Conservation (phyloP, 2,888 invertebrate species). For the Agrotis ipsilon region DNA sequence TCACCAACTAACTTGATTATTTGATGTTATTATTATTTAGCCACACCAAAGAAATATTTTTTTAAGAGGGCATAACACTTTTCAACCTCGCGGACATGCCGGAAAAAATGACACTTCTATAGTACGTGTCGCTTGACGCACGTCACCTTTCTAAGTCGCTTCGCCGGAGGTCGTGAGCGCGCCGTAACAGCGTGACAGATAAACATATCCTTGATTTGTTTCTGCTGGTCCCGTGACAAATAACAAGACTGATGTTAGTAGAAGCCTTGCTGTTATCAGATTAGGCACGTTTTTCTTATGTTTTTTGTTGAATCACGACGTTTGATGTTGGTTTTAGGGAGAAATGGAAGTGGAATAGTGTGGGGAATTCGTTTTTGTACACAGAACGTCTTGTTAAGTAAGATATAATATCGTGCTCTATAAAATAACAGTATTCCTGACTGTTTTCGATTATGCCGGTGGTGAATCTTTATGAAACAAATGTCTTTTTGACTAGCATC, state of each 20-base stretch:
- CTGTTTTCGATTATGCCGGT: too few species aligned
- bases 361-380: slow-evolving; percentile 3
- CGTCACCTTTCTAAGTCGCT: neutral
- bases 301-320: slow-evolving; percentile 46
- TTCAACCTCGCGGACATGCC: neutral
- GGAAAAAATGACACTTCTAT: neutral
- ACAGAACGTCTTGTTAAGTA: neutral
- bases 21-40: too few species aligned
- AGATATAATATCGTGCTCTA: too few species aligned
- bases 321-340: slow-evolving; percentile 32
- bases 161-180: neutral
- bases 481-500: too few species aligned
- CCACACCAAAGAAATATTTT: too few species aligned
- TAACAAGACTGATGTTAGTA: slow-evolving; percentile 67
- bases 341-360: neutral
- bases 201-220: slow-evolving; percentile 79
- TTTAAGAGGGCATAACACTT: neutral
- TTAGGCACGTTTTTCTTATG: slow-evolving; percentile 53
- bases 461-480: too few species aligned
- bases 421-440: too few species aligned
- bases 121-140: neutral
- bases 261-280: slow-evolving; percentile 57
- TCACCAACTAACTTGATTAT: too few species aligned
- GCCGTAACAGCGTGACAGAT: slow-evolving; percentile 67
- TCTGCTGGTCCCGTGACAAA: slow-evolving; percentile 70